Base-by-base conservation (phyloP, 2,797 vertebrate genomes). In the Xenentodon cancila region DNA sequence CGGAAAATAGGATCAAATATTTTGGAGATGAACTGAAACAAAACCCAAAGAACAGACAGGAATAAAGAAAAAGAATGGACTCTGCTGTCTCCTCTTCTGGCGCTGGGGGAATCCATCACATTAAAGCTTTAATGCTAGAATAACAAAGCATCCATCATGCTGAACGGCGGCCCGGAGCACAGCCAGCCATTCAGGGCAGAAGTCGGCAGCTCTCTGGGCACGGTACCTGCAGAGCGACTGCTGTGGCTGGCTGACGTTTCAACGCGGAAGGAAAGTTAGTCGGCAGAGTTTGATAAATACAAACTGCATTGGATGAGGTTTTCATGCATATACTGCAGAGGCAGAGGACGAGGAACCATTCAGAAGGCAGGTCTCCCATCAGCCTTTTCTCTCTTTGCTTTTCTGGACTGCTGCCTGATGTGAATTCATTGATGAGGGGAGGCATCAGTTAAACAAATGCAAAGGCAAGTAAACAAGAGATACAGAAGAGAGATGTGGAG, bases 61-160 rank as follows among this genome's bases (percentile, higher is more conserved):
- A 19, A 22, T 42, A 57, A 25, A 45, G 40, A 34, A 52, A 15
- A 21, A 51, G 20, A 42, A 50, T 7, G 49, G 16, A 63, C 62
- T 73, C 60, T 56, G 53, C 62, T 48, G 68, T 57, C 77, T 73
- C 65, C 71, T 75, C 79, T 45, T 71, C 69, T 70, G 57, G 59
- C 42, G 32, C 84, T 62, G 72, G 72, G 79, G 79, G 82, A 88
- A 89, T 90, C 79, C 85, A 83, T 89, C 85, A 86, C 82, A 90
- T 89, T 89, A 89, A 87, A 87, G 81, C 89, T 89, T 91, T 92
- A 88, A 92, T 89, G 88, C 80, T 85, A 62, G 64, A 85, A 89
- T 90, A 88, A 90, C 88, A 86, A 80, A 74, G 81, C 81, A 89
- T 92, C 84, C 80, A 87, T 92, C 89, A 89, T n/a, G 20, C 43